Base-by-base conservation (phyloP, 2,797 vertebrate species). In the Myripristis jacobus region DNA sequence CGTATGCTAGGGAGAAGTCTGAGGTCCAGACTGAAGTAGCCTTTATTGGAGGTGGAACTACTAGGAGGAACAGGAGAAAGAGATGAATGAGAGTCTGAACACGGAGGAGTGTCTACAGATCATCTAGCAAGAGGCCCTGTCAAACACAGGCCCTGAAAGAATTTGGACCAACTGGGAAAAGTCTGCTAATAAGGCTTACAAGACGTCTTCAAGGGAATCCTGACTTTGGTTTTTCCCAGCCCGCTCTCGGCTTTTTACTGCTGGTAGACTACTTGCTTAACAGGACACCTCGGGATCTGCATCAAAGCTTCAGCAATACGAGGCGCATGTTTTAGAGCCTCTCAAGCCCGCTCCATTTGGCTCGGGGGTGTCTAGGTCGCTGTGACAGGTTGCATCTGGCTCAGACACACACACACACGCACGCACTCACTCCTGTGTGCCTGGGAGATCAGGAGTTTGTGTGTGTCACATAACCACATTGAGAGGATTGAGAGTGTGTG, bases 261-360 rank as follows among this genome's bases (percentile, higher is more conserved):
- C 52, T 51, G 11, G 38, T 47, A 66, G 50, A 24, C 41, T 57
- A 3, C 6, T 66, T 66, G 51, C 43, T 81, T 77, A 80, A 88
- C 69, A 41, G 73, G 78, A 86, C 51, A 66, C 62, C 24, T 63
- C 46, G 2, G 60, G 25, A 60, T 72, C 43, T 53, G 69, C 80
- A 70, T 84, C 80, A 87, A 88, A 88, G 87, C 57, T 48, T 53
- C 51, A 62, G 64, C 56, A 77, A 74, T 47, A 27, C 68, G 61
- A 81, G 25, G 56, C 68, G 51, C 47, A 52, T 71, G 75, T 82
- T 87, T 88, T 84, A 90, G 86, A 84, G 75, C 70, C 74, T 76
- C 70, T 83, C 79, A 57, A 80, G 64, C 3, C 55, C 57, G 44
- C 71, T 77, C 77, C 85, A 79, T 88, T 88, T 87, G 82, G 78